Conservation (phyloP, 2,113 vertebrate genomes). For the Campylomormyrus tamandua region DNA sequence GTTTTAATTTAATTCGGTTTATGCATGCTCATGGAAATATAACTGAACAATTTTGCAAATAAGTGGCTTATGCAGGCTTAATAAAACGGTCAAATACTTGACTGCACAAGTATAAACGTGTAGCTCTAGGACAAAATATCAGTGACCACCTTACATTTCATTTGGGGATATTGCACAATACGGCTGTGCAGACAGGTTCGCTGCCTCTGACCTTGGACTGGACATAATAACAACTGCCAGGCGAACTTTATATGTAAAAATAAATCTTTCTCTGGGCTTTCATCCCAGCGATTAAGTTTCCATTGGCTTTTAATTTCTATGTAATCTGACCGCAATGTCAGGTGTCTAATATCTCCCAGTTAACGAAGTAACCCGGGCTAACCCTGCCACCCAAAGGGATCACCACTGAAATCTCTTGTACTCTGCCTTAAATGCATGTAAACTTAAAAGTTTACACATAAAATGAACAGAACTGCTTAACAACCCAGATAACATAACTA, state of each 20-base stretch:
- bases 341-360: background rate
- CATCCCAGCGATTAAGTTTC: background rate
- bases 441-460: background rate
- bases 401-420: background rate
- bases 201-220: background rate
- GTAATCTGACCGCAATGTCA: background rate
- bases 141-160: background rate
- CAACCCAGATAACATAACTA: background rate
- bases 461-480: background rate
- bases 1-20: background rate
- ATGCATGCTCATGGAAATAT: background rate
- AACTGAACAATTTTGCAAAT: background rate
- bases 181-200: background rate
- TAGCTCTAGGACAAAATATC: background rate
- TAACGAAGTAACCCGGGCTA: background rate
- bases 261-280: background rate
- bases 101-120: background rate
- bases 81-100: background rate
- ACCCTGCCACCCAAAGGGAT: background rate
- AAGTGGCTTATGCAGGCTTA: background rate
- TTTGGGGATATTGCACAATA: background rate
- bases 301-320: background rate
- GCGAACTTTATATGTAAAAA: background rate
- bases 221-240: background rate
- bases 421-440: background rate